phyloP scores from a whole-genome alignment of 1,140 invertebrate species.

The Phthorimaea operculella region DNA sequence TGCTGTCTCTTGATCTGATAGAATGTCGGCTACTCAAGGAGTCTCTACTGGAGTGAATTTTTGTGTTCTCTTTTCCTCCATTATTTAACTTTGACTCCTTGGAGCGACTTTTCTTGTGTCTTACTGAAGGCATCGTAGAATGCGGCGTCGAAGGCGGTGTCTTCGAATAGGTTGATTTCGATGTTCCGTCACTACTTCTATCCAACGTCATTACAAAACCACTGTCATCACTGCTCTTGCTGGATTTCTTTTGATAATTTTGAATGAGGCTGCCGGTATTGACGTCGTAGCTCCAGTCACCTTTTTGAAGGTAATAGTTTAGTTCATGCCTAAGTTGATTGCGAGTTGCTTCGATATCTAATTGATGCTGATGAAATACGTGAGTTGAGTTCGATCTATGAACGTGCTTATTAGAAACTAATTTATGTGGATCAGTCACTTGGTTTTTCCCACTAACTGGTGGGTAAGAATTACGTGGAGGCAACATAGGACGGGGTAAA shows the following conservation, averaged over 20 bases:
- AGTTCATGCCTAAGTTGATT: conserved; percentile 60
- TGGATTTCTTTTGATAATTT: conserved; percentile 64
- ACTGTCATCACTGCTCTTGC: conserved; percentile 63
- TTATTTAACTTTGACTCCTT: conserved; percentile 59
- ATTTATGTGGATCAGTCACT: conserved; percentile 60
- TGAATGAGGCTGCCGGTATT: conserved; percentile 61
- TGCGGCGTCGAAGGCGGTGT: conserved; percentile 58
- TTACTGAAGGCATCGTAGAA: conserved; percentile 54
- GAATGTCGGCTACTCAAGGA: conserved; percentile 65
- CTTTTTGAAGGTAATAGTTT: conserved; percentile 63
- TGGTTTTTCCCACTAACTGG: conserved; percentile 67
- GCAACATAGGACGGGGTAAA: conserved; percentile 68
- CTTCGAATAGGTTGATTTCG: conserved; percentile 61
- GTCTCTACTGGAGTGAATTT: conserved; percentile 63
- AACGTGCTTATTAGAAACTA: conserved; percentile 64
- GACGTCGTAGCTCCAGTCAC: conserved; percentile 63
- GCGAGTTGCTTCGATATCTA: conserved; percentile 57
- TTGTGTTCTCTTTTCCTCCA: conserved; percentile 53
- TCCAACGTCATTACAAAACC: conserved; percentile 64
- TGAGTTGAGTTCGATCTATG: conserved; percentile 67
- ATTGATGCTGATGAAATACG: conserved; percentile 62
- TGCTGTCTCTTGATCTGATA: conserved; percentile 62
- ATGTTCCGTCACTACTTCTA: conserved; percentile 61
- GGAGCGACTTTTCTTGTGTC: conserved; percentile 61
- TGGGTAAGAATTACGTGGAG: conserved; percentile 71